Evolutionary conservation across 2,797 vertebrate genomes (phyloP), one percentile per base, ranked within the genome.

Genomic region (Schizopygopsis malacanthus): DNA sequence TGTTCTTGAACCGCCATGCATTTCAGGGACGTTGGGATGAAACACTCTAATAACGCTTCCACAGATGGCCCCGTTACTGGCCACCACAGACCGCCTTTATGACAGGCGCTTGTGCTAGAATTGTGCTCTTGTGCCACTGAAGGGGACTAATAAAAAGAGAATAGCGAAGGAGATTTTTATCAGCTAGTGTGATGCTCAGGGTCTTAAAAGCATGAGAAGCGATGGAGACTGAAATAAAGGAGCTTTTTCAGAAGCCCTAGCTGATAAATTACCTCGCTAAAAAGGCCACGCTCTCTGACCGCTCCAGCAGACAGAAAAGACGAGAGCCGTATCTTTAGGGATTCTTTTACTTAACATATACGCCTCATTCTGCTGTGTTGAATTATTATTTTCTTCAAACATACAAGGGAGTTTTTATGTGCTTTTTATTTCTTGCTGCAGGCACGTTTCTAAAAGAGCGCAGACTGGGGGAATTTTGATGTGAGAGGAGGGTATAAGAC

Each of bases 1-100:
- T 91, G 92, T 94, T 94, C 94, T 94, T 93, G 90, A 92, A 84
- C 88, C 25, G 67, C 79, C 25, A 80, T 82, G 67, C 59, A 85
- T 90, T 88, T 88, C 75, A 90, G 83, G 84, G 86, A 85, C 61
- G 37, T 63, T 70, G 87, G 91, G 91, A 94, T 94, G 90, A 95
- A 95, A 92, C 85, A 89, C 89, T 92, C 91, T 94, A 92, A 94
- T 95, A 95, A 94, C 85, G 71, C 85, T 91, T 25, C 89, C 79
- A 84, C 93, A 95, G 94, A 95, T 94, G 94, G 93, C 92, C 82
- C 71, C 90, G 94, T 96, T 94, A 95, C 93, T 86, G 91, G 92
- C 91, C 93, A 91, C 90, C 82, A 81, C 91, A 92, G 90, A 73
- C 50, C 18, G 79, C 76, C 83, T 93, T 94, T 92, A 95, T 86